These are phyloP conservation scores for Melitaea cinxia DNA, from an alignment of 1,140 invertebrate species.

Conservation along the genomic window DNA sequence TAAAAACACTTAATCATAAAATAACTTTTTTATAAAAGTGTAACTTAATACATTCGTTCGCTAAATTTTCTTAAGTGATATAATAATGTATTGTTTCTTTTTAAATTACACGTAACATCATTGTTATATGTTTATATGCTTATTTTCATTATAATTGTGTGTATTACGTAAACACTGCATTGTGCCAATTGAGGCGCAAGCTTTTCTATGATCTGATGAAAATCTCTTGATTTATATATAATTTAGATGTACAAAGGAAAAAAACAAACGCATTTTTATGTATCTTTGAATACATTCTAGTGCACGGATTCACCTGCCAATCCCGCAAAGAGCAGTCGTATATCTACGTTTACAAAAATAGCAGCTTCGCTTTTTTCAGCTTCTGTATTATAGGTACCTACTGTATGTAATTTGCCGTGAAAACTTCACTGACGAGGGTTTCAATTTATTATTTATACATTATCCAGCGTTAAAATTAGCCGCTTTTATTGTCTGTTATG, in stretches of 20 bases:
- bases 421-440: neutral
- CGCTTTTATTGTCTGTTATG: no score
- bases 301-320: slow-evolving; percentile 12
- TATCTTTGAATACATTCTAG: slow-evolving; percentile 2
- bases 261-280: neutral
- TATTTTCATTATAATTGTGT: no score
- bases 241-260: neutral
- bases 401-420: neutral
- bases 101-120: no score
- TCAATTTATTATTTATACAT: neutral
- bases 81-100: no score
- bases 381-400: no score
- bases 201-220: neutral
- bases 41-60: no score
- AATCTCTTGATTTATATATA: slow-evolving; percentile 8
- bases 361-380: neutral
- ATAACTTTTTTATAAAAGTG: no score
- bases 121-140: no score
- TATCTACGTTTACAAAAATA: neutral
- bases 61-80: no score
- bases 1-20: no score
- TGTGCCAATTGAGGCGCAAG: neutral
- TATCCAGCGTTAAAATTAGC: no score
- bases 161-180: neutral
- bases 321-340: slow-evolving; percentile 2